phyloP scores from a whole-genome alignment of 2,797 vertebrate genomes.

The Chaunax sp. region DNA sequence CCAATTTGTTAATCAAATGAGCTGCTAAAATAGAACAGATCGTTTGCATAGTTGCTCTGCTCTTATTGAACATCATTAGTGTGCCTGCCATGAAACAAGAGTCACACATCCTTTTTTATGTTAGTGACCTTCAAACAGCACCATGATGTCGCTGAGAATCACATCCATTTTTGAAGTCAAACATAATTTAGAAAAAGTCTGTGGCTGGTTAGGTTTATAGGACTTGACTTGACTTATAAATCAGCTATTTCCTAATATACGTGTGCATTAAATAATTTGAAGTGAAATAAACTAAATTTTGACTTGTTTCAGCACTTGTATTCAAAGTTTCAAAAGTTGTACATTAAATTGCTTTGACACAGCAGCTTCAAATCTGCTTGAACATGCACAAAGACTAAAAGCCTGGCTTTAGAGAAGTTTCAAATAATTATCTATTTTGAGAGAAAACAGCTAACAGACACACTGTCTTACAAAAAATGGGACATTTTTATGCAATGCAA shows the following conservation, averaged over 20 bases:
- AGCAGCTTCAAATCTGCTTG: not conserved
- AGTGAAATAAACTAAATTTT: not conserved
- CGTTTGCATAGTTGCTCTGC: conserved; percentile 51
- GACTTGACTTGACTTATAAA: conserved; percentile 4
- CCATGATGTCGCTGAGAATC: conserved; percentile 29
- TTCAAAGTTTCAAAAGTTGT: not conserved
- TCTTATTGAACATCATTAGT: conserved; percentile 39
- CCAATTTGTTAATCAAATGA: conserved; percentile 74
- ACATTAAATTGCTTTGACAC: not conserved
- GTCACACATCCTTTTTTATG: conserved; percentile 25
- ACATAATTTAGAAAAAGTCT: conserved; percentile 32
- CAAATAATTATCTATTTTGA: conserved; percentile 4
- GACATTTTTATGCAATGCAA: not conserved
- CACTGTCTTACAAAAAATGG: not conserved
- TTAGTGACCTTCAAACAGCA: conserved; percentile 56
- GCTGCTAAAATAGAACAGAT: conserved; percentile 58
- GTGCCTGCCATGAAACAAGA: conserved; percentile 34
- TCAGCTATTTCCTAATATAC: not conserved
- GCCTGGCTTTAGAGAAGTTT: not conserved
- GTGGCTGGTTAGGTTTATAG: conserved; percentile 7
- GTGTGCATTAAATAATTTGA: not conserved
- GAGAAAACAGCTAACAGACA: not conserved
- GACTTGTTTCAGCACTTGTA: not conserved
- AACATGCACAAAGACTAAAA: not conserved
- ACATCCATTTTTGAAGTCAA: conserved; percentile 43